Conservation (phyloP, 2,888 invertebrate genomes). For the Leucania comma region DNA sequence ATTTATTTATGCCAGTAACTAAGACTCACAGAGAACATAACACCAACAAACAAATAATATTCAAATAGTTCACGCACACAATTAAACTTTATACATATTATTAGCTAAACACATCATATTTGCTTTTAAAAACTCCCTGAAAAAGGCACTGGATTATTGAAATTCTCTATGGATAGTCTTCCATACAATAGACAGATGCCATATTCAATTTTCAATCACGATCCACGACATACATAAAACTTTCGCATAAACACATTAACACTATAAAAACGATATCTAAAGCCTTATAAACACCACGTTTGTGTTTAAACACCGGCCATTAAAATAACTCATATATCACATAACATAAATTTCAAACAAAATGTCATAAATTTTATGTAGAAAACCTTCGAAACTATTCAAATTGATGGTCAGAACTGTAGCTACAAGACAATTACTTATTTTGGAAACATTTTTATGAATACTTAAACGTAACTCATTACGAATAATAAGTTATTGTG, state of each 20-base stretch:
- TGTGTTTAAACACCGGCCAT: constrained; percentile 31
- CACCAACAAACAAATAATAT: no score
- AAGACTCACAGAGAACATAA: no score
- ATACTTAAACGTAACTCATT: constrained; percentile 40
- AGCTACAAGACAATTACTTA: constrained; percentile 51
- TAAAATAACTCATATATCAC: constrained; percentile 42
- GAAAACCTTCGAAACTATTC: constrained; percentile 40
- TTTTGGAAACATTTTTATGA: constrained; percentile 48
- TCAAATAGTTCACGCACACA: no score
- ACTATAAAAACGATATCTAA: constrained; percentile 30
- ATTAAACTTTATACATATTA: no score
- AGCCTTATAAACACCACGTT: constrained; percentile 44
- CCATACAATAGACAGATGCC: background rate
- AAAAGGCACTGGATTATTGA: no score
- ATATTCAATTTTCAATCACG: constrained; percentile 5
- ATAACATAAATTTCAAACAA: constrained; percentile 49
- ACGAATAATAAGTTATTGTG: constrained; percentile 31
- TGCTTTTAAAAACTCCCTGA: no score
- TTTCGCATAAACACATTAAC: constrained; percentile 34
- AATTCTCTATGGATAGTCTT: no score
- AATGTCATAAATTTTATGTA: constrained; percentile 43
- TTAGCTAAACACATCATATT: no score
- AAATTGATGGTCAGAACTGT: constrained; percentile 33
- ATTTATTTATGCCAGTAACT: no score
- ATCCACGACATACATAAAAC: constrained; percentile 9